Conservation (phyloP, 1,140 invertebrate species). For the Xylocopa sonorina region DNA sequence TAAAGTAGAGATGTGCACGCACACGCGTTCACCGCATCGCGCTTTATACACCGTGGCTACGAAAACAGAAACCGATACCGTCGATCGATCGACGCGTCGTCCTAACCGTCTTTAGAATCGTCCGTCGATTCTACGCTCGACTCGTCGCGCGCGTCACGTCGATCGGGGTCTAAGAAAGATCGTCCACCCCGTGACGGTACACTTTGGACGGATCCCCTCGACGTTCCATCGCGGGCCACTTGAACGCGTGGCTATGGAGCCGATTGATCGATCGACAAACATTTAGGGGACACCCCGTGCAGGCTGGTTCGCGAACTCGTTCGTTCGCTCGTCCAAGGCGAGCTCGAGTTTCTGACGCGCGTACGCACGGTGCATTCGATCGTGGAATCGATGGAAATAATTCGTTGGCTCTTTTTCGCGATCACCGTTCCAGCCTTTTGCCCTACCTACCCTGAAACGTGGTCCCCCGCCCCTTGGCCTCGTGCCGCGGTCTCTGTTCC, state of each 20-base stretch:
- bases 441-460: too few species aligned
- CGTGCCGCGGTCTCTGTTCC: background rate
- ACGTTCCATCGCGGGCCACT: too few species aligned
- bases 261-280: background rate
- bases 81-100: background rate
- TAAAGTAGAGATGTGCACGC: slow-evolving; percentile 51
- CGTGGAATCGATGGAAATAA: slow-evolving; percentile 76
- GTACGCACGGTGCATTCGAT: background rate
- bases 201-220: too few species aligned
- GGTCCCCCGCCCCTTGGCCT: background rate
- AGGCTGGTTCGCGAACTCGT: background rate
- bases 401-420: slow-evolving; percentile 74
- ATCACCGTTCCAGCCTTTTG: slow-evolving; percentile 60
- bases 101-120: background rate
- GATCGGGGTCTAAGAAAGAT: too few species aligned
- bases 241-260: too few species aligned
- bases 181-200: too few species aligned
- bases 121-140: background rate
- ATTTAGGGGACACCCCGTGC: background rate
- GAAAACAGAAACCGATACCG: background rate
- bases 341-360: background rate
- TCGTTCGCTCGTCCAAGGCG: background rate
- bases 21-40: slow-evolving; percentile 40
- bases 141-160: background rate
- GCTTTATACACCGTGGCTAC: slow-evolving; percentile 42